A percentile compares a stretch with the other conserved stretches of the same genome.
Evolutionary conservation across 2,113 vertebrate species (phyloP).

Genomic region (Pomatostomus ruficeps): DNA sequence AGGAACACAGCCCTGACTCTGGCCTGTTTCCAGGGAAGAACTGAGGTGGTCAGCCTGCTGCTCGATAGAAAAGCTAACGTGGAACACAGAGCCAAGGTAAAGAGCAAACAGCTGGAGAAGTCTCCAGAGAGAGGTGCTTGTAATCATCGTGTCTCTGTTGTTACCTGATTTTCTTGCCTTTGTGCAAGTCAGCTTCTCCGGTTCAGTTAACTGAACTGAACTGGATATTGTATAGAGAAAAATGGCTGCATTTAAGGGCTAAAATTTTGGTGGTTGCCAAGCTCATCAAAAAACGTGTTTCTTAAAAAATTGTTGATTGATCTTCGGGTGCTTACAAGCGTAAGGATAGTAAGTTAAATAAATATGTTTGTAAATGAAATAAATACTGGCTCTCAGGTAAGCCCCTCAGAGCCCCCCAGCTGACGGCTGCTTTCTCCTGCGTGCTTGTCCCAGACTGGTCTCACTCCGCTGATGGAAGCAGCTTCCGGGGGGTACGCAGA

Average conservation of each 20-base stretch:
- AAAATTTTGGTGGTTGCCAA: neutral
- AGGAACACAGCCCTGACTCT: conserved; percentile 96
- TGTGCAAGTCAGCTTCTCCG: neutral
- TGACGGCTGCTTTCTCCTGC: neutral
- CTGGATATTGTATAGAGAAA: neutral
- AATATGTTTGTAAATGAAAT: neutral
- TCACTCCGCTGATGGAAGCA: conserved; percentile 97
- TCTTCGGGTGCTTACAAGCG: neutral
- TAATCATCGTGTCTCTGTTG: rapidly evolving
- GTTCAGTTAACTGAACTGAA: neutral
- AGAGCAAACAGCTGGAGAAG: neutral
- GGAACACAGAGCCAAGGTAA: conserved; percentile 96
- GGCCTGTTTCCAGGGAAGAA: conserved; percentile 96
- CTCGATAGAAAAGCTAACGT: conserved; percentile 97
- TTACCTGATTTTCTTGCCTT: neutral
- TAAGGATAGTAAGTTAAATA: no score
- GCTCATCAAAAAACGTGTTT: neutral
- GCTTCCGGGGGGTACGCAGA: conserved; percentile 98
- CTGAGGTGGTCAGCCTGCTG: conserved; percentile 95
- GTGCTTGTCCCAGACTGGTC: conserved; percentile 81
- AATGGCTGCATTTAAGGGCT: neutral
- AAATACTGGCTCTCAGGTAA: neutral
- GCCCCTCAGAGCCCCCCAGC: no score
- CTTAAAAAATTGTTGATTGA: neutral
- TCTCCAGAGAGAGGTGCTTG: neutral